Evolutionary conservation across 2,888 invertebrate genomes (phyloP).

Genomic region (Lepidonotus clava): DNA sequence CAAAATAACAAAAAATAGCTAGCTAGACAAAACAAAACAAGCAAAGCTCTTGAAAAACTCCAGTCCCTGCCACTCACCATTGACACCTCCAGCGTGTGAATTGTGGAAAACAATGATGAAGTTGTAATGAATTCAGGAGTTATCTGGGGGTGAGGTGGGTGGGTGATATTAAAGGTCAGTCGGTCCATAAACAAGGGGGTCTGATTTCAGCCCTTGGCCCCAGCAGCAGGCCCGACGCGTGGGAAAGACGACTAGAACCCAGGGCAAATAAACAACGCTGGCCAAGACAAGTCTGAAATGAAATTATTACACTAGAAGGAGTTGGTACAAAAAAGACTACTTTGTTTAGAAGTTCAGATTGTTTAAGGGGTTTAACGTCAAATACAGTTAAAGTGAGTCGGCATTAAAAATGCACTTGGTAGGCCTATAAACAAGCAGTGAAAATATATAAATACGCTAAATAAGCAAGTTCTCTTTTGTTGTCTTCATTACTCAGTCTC

Average conservation of each 20-base stretch:
- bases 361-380: neutral
- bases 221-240: neutral
- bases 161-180: neutral
- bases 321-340: neutral
- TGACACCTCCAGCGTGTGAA: neutral
- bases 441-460: neutral
- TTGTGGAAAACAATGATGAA: neutral
- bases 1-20: neutral
- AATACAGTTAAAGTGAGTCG: neutral
- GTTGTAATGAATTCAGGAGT: neutral
- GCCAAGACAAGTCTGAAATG: neutral
- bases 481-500: too few relatives aligned
- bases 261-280: conserved; percentile 15
- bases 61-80: neutral
- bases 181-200: conserved; percentile 24
- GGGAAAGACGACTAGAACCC: neutral
- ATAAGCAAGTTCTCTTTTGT: too few relatives aligned
- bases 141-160: neutral
- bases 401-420: neutral
- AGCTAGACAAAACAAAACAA: neutral
- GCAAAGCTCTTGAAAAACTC: neutral
- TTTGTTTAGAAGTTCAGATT: neutral
- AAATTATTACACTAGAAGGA: neutral
- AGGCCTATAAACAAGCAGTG: neutral
- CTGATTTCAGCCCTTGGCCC: neutral